These are phyloP conservation scores for Enteromius treurensis DNA, from an alignment of 2,797 vertebrate species.

Conservation along the genomic window DNA sequence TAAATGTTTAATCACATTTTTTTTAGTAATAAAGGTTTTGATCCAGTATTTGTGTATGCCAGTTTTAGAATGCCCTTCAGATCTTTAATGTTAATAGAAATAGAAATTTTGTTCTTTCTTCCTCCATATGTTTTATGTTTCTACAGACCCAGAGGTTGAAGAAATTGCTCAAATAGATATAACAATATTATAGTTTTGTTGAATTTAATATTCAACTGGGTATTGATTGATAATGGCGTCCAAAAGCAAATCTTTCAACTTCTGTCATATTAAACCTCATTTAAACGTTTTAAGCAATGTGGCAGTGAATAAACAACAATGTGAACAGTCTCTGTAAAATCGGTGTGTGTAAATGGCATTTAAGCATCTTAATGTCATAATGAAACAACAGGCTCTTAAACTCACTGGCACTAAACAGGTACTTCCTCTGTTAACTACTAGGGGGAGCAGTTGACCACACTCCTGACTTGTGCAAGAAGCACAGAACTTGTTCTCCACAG, in stretches of 20 bases:
- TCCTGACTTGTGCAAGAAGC: background rate
- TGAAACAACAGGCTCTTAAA: background rate
- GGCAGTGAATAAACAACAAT: background rate
- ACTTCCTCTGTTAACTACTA: constrained; percentile 52
- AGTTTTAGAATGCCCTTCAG: background rate
- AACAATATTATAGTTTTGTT: background rate
- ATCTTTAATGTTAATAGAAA: background rate
- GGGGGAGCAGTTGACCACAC: constrained; percentile 61
- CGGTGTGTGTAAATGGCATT: background rate
- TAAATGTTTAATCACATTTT: background rate
- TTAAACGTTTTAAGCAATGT: background rate
- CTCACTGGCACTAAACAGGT: background rate
- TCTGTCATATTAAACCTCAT: background rate
- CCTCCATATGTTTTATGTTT: background rate
- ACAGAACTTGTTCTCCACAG: background rate
- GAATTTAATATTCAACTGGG: background rate
- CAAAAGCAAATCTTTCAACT: background rate
- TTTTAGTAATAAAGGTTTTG: background rate
- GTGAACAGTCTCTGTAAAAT: background rate
- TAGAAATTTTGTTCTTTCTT: background rate
- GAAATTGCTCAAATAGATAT: background rate
- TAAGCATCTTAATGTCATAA: background rate
- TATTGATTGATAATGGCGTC: too few species aligned
- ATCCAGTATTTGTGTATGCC: background rate
- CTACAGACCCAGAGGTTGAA: background rate